phyloP scores from a whole-genome alignment of 2,888 invertebrate genomes.

The Drosophila cognata region DNA sequence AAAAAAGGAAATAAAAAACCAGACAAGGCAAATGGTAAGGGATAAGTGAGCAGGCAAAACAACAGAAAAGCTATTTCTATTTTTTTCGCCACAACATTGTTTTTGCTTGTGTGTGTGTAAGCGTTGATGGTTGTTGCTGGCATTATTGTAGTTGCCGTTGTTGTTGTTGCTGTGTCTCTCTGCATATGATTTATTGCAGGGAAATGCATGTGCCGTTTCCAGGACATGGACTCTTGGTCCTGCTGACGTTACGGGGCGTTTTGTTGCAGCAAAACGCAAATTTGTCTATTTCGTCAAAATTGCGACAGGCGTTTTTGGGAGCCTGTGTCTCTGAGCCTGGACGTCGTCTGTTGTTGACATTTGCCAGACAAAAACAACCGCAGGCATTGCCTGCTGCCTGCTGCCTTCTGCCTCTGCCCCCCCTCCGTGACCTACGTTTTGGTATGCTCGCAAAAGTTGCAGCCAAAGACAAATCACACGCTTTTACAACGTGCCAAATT shows the following conservation, averaged over 20 bases:
- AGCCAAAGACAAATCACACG: slow-evolving; percentile 79
- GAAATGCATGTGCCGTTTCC: slow-evolving; percentile 73
- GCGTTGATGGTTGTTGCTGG: slow-evolving; percentile 39
- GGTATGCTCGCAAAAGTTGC: slow-evolving; percentile 60
- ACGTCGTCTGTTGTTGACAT: slow-evolving; percentile 79
- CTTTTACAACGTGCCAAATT: slow-evolving; percentile 77
- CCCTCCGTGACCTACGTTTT: slow-evolving; percentile 9
- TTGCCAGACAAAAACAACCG: slow-evolving; percentile 68
- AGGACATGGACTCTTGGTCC: slow-evolving; percentile 43
- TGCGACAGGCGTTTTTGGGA: slow-evolving; percentile 73
- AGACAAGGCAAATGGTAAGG: slow-evolving; percentile 20
- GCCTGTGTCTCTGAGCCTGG: slow-evolving; percentile 46
- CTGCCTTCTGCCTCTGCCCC: background rate
- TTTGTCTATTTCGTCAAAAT: slow-evolving; percentile 83
- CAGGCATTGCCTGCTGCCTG: slow-evolving; percentile 26
- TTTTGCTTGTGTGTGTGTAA: slow-evolving; percentile 26
- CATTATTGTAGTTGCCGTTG: slow-evolving; percentile 56
- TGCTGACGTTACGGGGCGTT: slow-evolving; percentile 59
- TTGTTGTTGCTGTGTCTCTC: slow-evolving; percentile 73
- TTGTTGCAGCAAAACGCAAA: slow-evolving; percentile 82
- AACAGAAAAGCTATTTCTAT: slow-evolving; percentile 66
- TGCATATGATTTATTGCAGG: slow-evolving; percentile 80
- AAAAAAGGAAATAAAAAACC: slow-evolving; percentile 25
- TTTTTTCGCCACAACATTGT: slow-evolving; percentile 68
- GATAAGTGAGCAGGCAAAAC: slow-evolving; percentile 48